Base-by-base conservation (phyloP, 2,888 invertebrate genomes). In the Pilophorus perplexus region DNA sequence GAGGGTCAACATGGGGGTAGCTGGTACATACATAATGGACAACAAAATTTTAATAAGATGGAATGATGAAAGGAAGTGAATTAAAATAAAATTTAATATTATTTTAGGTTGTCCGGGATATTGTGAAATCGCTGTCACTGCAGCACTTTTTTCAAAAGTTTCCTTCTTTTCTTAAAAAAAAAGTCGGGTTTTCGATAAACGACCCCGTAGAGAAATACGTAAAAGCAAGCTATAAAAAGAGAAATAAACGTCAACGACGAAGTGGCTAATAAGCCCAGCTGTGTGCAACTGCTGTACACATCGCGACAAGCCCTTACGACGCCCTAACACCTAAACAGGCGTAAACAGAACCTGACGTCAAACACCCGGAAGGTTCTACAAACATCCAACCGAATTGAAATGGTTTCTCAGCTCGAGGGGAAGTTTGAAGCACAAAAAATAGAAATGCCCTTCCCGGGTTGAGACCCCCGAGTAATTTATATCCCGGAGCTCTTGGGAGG, bases 321-420 rank as follows among this genome's bases (percentile, higher is more conserved):
- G 22, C 20, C 28, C 28, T 18, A 18, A 52, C 52, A 28, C 52
- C 27, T 28, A 28, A 52, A 28, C 52, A 52, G 52, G 28, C 52
- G 52, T 52, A 52, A 52, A 28, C 33, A 28, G 23, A 14, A 52
- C 27, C 28, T 52, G 52, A 52, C 28, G 52, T 16, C 52, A 18
- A 27, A 52, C 52, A 52, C 28, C 52, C 52, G 52, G 52, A 52
- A 52, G 28, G 52, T 28, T 52, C 28, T 52, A 28, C 52, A 28
- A 52, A 52, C 52, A n/a, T n/a, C n/a, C n/a, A 52, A 52, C 52
- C 33, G 28, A 27, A 28, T 14, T n/a, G 52, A 28, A 52, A 28
- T 14, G 23, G 46, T 46, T 46, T 46, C 12, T 22, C n/a, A 46
- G 10, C 1, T 8, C n/a, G 46, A 46, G 46, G 23, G 20, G 14